Conservation (phyloP, 2,888 invertebrate genomes). For the Cerastis rubricosa region DNA sequence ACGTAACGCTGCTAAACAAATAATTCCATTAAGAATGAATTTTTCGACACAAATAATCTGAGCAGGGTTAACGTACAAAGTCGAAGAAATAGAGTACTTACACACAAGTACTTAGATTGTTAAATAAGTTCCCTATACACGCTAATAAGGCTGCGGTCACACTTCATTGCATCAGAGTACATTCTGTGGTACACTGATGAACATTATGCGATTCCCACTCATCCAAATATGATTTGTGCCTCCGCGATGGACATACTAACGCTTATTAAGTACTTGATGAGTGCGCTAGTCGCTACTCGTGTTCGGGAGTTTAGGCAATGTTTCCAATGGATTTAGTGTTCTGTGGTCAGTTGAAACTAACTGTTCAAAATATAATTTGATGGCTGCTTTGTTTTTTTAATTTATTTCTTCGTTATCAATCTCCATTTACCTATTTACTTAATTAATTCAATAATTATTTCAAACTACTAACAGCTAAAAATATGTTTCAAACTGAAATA, state of each 20-base stretch:
- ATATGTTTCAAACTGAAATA: not conserved
- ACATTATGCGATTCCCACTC: conserved; percentile 46
- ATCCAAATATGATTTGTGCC: conserved; percentile 44
- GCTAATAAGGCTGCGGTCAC: conserved; percentile 28
- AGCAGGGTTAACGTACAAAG: not conserved
- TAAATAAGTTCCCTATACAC: conserved; percentile 6
- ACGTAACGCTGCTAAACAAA: not conserved
- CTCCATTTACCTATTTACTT: not conserved
- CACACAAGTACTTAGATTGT: not conserved
- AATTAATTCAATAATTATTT: not conserved
- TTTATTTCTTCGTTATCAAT: not conserved
- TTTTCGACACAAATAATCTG: not conserved
- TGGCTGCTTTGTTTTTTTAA: not conserved
- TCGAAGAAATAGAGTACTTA: not conserved
- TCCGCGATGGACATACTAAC: conserved; percentile 34
- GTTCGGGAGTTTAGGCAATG: conserved; percentile 18
- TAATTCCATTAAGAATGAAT: not conserved
- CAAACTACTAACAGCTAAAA: not conserved
- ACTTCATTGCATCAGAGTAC: conserved; percentile 16
- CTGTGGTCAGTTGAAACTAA: conserved; percentile 18
- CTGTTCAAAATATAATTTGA: not conserved
- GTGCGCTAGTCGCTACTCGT: conserved; percentile 11
- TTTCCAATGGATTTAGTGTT: conserved; percentile 10
- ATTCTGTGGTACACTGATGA: conserved; percentile 31
- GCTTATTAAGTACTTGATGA: conserved; percentile 47